phyloP scores from a whole-genome alignment of 1,140 invertebrate genomes.

The Conus ventricosus region DNA sequence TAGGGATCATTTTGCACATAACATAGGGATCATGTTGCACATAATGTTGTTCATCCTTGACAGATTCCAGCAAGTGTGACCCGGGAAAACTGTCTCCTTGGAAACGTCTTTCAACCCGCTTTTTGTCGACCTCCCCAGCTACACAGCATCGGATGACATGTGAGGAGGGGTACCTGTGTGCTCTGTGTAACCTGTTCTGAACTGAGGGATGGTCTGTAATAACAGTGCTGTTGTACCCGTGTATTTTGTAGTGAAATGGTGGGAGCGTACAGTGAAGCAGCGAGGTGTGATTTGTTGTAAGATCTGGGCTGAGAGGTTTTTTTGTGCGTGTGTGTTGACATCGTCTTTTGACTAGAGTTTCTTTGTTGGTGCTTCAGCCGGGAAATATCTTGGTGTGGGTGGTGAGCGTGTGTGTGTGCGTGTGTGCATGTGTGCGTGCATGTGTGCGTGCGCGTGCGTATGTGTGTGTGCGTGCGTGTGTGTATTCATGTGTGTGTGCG shows the following conservation, averaged over 20 bases:
- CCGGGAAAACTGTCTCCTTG: background rate
- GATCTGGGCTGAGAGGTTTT: background rate
- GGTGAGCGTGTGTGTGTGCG: background rate
- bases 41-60: background rate
- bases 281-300: no score
- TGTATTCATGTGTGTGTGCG: background rate
- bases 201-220: no score
- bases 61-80: conserved; percentile 29
- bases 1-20: no score
- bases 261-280: no score
- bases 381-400: background rate
- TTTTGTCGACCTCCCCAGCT: conserved; percentile 45
- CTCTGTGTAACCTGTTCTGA: background rate
- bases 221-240: background rate
- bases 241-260: background rate
- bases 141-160: background rate
- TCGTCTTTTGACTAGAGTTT: background rate
- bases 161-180: background rate
- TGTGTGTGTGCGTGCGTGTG: background rate
- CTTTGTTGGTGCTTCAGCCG: background rate
- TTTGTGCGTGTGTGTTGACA: background rate
- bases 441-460: background rate
- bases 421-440: background rate
- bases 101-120: conserved; percentile 38
- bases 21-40: no score